These are phyloP conservation scores for Leptobrachium leishanense DNA, from an alignment of 2,113 vertebrate species.

Conservation along the genomic window DNA sequence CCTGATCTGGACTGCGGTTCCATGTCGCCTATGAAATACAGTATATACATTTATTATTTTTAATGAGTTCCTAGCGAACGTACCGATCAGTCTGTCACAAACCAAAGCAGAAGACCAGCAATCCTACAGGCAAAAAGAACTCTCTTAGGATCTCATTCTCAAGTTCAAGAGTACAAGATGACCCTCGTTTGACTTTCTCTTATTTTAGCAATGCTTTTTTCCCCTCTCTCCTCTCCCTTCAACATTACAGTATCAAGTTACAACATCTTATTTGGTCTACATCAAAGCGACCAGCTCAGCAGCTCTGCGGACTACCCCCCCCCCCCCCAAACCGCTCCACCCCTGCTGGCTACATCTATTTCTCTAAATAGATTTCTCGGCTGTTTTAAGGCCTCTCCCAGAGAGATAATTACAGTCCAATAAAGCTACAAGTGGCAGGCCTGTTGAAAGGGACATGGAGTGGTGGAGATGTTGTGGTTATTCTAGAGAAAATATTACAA, in stretches of 20 bases:
- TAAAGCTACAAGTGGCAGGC: conserved; percentile 23
- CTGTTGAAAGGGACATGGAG: conserved; percentile 6
- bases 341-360: conserved; percentile 12
- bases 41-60: no score
- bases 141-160: neutral
- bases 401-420: conserved; percentile 25
- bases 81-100: no score
- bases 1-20: no score
- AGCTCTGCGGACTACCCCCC: neutral
- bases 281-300: conserved; percentile 29
- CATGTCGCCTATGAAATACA: no score
- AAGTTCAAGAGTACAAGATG: neutral
- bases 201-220: conserved; percentile 18
- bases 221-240: no score
- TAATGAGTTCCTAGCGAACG: no score
- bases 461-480: neutral
- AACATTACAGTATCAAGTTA: conserved; percentile 24
- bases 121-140: neutral
- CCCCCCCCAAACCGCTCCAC: neutral
- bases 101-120: no score
- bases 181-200: conserved; percentile 10
- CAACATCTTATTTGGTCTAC: neutral
- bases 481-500: neutral
- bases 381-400: conserved; percentile 30
- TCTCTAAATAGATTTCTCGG: conserved; percentile 42